Evolutionary conservation across 2,797 vertebrate genomes (phyloP), one percentile per base, ranked within the genome.

Genomic region (Peromyscus eremicus): DNA sequence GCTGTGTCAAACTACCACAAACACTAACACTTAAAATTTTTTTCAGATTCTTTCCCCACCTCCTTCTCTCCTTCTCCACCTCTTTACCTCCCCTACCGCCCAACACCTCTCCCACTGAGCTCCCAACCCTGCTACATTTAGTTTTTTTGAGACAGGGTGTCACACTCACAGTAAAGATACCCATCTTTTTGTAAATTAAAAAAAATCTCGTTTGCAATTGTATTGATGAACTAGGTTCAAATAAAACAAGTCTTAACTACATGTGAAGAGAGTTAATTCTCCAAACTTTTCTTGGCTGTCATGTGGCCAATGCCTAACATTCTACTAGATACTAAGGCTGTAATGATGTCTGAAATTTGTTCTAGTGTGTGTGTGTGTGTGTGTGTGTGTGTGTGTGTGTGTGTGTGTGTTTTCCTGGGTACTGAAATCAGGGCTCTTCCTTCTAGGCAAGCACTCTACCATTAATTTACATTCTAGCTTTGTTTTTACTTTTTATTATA

Each of bases 201-300:
- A 93, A 84, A 95, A 89, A 49, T 76, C 73, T 94, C 68, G 46
- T 66, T 79, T 95, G 55, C 91, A 87, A 84, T 43, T 93, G n/a
- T 16, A 27, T 80, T 92, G 82, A 95, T 73, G 91, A 93, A 92
- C 29, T 95, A 83, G 14, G 14, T 81, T 87, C 95, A 93, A 95
- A 92, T 62, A 97, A 76, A 97, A 40, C 52, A 94, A 92, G 12
- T 83, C n/a, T 27, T 49, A 57, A 43, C 68, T 88, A 70, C 29
- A 68, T 14, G n/a, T 13, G n/a, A 94, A 83, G 17, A 68, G 60
- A 46, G 29, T 57, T 89, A 91, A 79, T 71, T 94, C 80, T 11
- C 68, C 10, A 85, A 89, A 87, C 29, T 92, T 92, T 89, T 79
- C 46, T 94, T 84, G 12, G 29, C 14, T 85, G 37, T 82, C 32